Evolutionary conservation across 2,888 invertebrate genomes (phyloP), one percentile per base, ranked within the genome.

Genomic region (Cistogaster globosa): DNA sequence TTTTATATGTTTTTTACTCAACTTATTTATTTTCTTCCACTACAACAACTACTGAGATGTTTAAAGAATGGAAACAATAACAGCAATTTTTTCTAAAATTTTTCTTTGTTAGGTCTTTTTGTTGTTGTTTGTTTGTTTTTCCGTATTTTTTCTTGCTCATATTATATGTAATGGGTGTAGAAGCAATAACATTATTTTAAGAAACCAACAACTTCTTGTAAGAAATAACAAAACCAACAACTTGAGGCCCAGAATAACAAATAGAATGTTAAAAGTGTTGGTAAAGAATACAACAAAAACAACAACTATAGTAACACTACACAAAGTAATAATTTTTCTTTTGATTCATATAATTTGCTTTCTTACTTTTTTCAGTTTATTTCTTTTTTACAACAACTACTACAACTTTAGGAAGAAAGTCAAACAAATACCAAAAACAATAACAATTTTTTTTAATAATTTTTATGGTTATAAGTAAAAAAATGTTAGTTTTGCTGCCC

Each of bases 131-230:
- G 42, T 65, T 65, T 62, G 45, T 45, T 74, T 76, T 3, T 55
- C 4, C 7, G 12, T 53, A 45, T 53, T 45, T 53, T 45, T 53
- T 32, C 38, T 6, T 36, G 16, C 18, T 9, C 51, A 60, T 53
- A 62, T 75, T 75, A 55, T 75, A 55, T 74, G 67, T 67, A 80
- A 74, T 18, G 67, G 74, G 74, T 72, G 74, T 68, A 55, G 8
- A 60, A 74, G 74, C 68, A 68, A 81, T 75, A 81, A 75, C 20
- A 68, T 68, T 75, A 81, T 68, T 62, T 68, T 55, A 36, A 18
- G 26, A 51, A 55, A 55, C 18, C 22, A 16, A 20, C 38, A 69
- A 55, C 77, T 48, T 71, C 18, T 57, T 22, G 11, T 26, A 51
- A 51, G 36, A 36, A 74, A 22, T 18, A 62, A 69, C 32, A 62